A percentile compares a stretch with the other conserved stretches of the same genome.
These are phyloP conservation scores for Pleuronectes platessa DNA, from an alignment of 2,113 vertebrate species.

Conservation along the genomic window DNA sequence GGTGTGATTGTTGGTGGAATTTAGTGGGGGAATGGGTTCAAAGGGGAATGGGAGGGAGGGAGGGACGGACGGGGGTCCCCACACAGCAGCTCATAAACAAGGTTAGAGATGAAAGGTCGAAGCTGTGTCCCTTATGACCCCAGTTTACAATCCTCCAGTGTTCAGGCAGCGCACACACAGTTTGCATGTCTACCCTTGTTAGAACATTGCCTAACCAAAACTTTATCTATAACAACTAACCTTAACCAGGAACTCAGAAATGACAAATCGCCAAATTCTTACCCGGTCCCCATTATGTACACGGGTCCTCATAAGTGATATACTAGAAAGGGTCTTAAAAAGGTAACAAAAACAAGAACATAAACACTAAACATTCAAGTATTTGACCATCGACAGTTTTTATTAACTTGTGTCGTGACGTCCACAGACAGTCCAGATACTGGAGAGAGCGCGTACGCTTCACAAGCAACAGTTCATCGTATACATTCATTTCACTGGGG, in stretches of 20 bases:
- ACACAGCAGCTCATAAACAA: slow-evolving; percentile 31
- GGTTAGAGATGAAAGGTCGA: slow-evolving; percentile 16
- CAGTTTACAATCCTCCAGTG: neutral
- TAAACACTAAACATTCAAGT: neutral
- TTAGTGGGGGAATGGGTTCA: neutral
- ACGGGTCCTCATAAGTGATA: too few relatives aligned
- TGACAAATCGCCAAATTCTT: too few relatives aligned
- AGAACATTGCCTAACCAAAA: too few relatives aligned
- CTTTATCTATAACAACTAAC: too few relatives aligned
- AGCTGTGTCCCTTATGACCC: neutral
- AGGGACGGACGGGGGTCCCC: neutral
- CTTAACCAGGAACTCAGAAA: too few relatives aligned
- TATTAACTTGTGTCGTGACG: slow-evolving; percentile 31
- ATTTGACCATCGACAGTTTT: slow-evolving; percentile 20
- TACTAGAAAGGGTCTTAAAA: too few relatives aligned
- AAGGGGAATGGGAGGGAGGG: too few relatives aligned
- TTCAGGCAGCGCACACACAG: neutral
- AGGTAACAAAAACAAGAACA: neutral
- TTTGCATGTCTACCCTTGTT: too few relatives aligned
- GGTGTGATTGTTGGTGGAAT: neutral
- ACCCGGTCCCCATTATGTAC: too few relatives aligned
- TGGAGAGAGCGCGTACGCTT: slow-evolving; percentile 80
- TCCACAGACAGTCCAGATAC: slow-evolving; percentile 84
- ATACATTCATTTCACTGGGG: slow-evolving; percentile 54
- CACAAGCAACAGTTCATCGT: slow-evolving; percentile 61